Percentiles rank a stretch among this genome's conserved stretches.
These are phyloP conservation scores for Volucella inanis DNA, from an alignment of 2,888 invertebrate species.

Conservation along the genomic window DNA sequence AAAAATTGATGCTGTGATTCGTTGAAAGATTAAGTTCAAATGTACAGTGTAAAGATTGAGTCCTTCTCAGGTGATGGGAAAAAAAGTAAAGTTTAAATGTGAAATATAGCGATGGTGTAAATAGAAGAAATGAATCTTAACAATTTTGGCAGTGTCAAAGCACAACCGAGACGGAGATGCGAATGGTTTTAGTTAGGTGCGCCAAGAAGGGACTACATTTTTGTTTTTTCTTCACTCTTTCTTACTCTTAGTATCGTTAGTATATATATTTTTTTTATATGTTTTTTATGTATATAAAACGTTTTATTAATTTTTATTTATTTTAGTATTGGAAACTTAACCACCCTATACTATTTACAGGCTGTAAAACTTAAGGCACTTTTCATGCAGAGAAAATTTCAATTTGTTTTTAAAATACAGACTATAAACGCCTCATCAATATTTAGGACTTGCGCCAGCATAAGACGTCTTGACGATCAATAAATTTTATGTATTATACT, in stretches of 20 bases:
- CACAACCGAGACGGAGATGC: conserved; percentile 21
- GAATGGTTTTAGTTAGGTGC: conserved; percentile 18
- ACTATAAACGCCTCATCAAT: neutral
- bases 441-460: too few species aligned
- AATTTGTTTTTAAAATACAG: neutral
- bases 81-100: conserved; percentile 46
- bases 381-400: conserved; percentile 32
- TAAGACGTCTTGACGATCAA: too few species aligned
- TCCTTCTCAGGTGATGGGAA: conserved; percentile 75
- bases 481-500: too few species aligned
- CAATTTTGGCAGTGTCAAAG: conserved; percentile 22
- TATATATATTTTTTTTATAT: neutral
- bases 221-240: neutral
- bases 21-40: conserved; percentile 81
- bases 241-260: neutral
- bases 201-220: conserved; percentile 32
- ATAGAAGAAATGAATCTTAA: conserved; percentile 39
- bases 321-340: conserved; percentile 22
- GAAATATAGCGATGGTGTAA: conserved; percentile 63
- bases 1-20: conserved; percentile 78
- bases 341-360: conserved; percentile 60
- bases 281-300: conserved; percentile 15
- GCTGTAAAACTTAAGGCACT: conserved; percentile 61
- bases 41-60: conserved; percentile 80
- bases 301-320: neutral